Evolutionary conservation across 2,888 invertebrate species (phyloP).

Genomic region (Coleophora flavipennella): DNA sequence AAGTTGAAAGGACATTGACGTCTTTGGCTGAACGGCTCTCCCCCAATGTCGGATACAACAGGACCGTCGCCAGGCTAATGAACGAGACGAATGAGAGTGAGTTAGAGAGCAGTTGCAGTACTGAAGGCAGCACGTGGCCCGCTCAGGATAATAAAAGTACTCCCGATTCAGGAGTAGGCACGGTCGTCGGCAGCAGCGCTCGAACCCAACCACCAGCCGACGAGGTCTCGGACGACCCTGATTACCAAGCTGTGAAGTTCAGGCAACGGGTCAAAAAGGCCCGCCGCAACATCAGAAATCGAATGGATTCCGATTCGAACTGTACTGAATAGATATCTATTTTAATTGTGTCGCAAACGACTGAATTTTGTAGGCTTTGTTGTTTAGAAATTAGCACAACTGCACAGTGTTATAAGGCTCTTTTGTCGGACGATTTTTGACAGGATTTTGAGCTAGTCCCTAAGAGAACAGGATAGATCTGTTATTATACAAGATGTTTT

Average conservation of each 20-base stretch:
- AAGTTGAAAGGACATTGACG: slow-evolving; percentile 24
- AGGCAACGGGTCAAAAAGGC: slow-evolving; percentile 75
- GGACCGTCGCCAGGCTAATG: slow-evolving; percentile 58
- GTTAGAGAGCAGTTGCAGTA: slow-evolving; percentile 61
- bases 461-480: no score
- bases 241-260: slow-evolving; percentile 66
- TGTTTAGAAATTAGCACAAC: no score
- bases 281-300: slow-evolving; percentile 75
- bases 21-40: slow-evolving; percentile 33
- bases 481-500: no score
- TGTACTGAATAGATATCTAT: no score
- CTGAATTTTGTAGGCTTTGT: no score
- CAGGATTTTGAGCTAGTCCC: no score
- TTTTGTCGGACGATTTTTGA: no score
- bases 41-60: slow-evolving; percentile 36
- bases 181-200: slow-evolving; percentile 44
- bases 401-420: no score
- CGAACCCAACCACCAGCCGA: slow-evolving; percentile 33
- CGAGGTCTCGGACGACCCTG: slow-evolving; percentile 57
- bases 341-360: no score
- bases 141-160: slow-evolving; percentile 24
- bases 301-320: slow-evolving; percentile 78
- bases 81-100: slow-evolving; percentile 67
- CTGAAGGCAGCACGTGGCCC: slow-evolving; percentile 38
- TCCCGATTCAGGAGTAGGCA: slow-evolving; percentile 57